Evolutionary conservation across 2,113 vertebrate species (phyloP).

Genomic region (Petrocephalus microphthalmus): DNA sequence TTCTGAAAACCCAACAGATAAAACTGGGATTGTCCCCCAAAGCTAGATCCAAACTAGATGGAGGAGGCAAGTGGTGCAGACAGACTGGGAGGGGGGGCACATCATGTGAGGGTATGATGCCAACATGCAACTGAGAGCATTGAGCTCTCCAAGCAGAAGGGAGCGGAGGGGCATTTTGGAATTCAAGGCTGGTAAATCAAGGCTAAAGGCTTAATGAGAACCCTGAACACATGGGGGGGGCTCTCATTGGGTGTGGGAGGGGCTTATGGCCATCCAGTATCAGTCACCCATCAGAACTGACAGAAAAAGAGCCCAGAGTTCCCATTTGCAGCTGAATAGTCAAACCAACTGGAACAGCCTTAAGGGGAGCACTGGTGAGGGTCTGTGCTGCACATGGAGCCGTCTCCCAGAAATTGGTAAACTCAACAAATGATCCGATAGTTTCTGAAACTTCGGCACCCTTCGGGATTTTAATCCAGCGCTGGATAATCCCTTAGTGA

Average conservation of each 20-base stretch:
- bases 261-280: not conserved
- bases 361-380: conserved; percentile 39
- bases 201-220: not conserved
- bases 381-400: conserved; percentile 46
- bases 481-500: conserved; percentile 55
- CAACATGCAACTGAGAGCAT: not conserved
- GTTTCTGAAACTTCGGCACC: conserved; percentile 31
- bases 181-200: not conserved
- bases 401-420: conserved; percentile 46
- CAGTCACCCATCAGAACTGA: conserved; percentile 48
- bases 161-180: not conserved
- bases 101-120: not conserved
- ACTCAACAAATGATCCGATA: conserved; percentile 19
- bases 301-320: conserved; percentile 50
- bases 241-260: not conserved
- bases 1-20: not conserved
- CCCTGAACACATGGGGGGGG: not conserved
- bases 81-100: too few species aligned
- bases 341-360: conserved; percentile 40
- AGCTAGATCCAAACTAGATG: not conserved
- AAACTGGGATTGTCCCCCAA: not conserved
- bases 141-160: too few species aligned
- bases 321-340: conserved; percentile 30
- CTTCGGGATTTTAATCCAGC: conserved; percentile 44
- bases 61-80: not conserved